Percentiles rank a stretch among this genome's conserved stretches.
These are phyloP conservation scores for Montipora efflorescens DNA, from an alignment of 64 coral and sea anemone species.

Conservation along the genomic window DNA sequence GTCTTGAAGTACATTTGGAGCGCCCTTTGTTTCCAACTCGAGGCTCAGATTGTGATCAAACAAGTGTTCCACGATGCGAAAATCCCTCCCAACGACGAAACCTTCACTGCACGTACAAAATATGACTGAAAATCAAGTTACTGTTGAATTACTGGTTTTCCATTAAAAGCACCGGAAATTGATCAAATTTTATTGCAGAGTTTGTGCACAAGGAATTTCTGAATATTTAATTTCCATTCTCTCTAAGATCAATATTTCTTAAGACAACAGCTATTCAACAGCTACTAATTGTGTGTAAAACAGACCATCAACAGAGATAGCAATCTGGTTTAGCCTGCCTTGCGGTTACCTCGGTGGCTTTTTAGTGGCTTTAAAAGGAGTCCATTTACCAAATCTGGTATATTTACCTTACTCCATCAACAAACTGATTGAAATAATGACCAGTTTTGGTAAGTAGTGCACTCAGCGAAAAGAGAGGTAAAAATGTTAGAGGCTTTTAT, in stretches of 20 bases:
- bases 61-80: neutral
- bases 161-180: conserved; percentile 24
- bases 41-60: neutral
- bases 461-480: neutral
- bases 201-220: neutral
- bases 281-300: neutral
- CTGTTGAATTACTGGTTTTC: neutral
- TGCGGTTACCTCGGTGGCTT: neutral
- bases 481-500: neutral
- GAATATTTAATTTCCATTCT: neutral
- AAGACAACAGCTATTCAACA: neutral
- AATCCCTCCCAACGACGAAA: neutral
- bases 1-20: neutral
- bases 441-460: neutral
- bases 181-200: conserved; percentile 18
- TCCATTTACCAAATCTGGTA: neutral
- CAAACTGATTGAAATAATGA: neutral
- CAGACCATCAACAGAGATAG: neutral
- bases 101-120: neutral
- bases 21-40: too few species aligned
- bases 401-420: neutral
- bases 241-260: conserved; percentile 30
- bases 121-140: neutral
- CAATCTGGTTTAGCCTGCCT: neutral
- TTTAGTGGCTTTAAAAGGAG: neutral